phyloP scores from a whole-genome alignment of 2,888 invertebrate species.

The Himalopsyche tibetana region DNA sequence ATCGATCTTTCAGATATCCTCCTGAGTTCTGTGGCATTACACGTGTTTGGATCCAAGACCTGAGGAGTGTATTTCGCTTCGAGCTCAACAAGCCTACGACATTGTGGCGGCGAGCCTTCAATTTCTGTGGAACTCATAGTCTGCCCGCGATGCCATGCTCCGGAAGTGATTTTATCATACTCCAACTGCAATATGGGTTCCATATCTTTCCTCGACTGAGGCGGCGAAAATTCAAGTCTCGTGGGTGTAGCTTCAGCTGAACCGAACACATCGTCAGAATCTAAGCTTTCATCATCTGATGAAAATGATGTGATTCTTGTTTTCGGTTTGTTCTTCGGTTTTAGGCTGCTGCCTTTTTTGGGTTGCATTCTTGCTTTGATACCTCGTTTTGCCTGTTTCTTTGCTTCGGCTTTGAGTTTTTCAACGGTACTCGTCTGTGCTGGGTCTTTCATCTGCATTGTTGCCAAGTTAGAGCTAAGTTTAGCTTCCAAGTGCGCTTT shows the following conservation, averaged over 20 bases:
- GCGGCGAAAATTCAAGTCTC: conserved; percentile 84
- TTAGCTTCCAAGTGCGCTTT: conserved; percentile 75
- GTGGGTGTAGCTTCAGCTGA: conserved; percentile 85
- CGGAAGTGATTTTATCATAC: conserved; percentile 82
- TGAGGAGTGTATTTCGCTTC: conserved; percentile 82
- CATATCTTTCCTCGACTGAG: conserved; percentile 85
- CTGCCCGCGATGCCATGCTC: conserved; percentile 82
- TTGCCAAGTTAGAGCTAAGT: conserved; percentile 75
- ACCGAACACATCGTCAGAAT: conserved; percentile 87
- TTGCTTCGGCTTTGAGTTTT: conserved; percentile 76
- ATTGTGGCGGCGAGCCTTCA: conserved; percentile 86
- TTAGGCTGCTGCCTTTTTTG: conserved; percentile 76
- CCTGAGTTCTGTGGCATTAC: conserved; percentile 81
- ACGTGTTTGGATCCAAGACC: conserved; percentile 79
- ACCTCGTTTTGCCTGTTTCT: conserved; percentile 79
- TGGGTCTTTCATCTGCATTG: conserved; percentile 73
- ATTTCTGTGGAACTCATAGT: conserved; percentile 88
- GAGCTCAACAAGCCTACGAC: conserved; percentile 80
- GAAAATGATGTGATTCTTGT: conserved; percentile 86
- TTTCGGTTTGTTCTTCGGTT: conserved; percentile 81
- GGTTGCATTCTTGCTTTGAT: conserved; percentile 81
- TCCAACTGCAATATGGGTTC: conserved; percentile 85
- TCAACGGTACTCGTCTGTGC: conserved; percentile 74
- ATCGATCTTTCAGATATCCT: conserved; percentile 85
- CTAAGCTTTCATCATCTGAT: conserved; percentile 85